Evolutionary conservation across 2,113 vertebrate species (phyloP), one percentile per base, ranked within the genome.

Genomic region (Hiodon alosoides): DNA sequence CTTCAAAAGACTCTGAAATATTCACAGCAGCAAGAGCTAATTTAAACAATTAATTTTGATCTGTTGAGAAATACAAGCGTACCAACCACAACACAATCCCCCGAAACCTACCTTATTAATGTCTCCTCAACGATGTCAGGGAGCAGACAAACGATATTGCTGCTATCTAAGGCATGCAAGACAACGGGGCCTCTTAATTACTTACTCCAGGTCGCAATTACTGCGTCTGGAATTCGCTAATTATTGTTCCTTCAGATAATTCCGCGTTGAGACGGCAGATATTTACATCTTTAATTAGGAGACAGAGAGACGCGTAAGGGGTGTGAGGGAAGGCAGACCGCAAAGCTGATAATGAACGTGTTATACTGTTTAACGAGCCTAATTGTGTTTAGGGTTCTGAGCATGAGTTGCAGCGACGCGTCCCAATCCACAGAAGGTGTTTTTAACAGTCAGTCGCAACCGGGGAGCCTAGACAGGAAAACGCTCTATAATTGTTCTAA

Each of bases 141-240:
- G 31, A 11, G 69, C 58, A 7, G 77, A 66, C 71, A 74, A 76
- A 74, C 79, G 79, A 79, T 75, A 73, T 76, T 71, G 72, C 80
- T 78, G 81, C 83, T 82, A 82, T 81, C 78, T 74, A 55, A 10
- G 74, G 68, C 73, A 59, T 62, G 78, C 69, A 54, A 66, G 74
- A 62, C 76, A 83, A 81, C 77, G 76, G 75, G 74, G 66, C 62
- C 69, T 71, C 77, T 80, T 85, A 83, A 83, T 86, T 86, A 85
- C 77, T 83, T 85, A 82, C 81, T 83, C 81, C 82, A 85, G 83
- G 81, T 85, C 85, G 81, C 83, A 83, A 86, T 86, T 83, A 86
- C 67, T 67, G 70, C 78, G 74, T 82, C 80, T 82, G 81, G 78
- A 83, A 83, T 80, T 77, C 67, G 72, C 80, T 83, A 83, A 85